Percentiles rank a stretch among this genome's conserved stretches.
Conservation (phyloP, 37 sponge, comb jelly and placozoan species). For the Crambe crambe region DNA sequence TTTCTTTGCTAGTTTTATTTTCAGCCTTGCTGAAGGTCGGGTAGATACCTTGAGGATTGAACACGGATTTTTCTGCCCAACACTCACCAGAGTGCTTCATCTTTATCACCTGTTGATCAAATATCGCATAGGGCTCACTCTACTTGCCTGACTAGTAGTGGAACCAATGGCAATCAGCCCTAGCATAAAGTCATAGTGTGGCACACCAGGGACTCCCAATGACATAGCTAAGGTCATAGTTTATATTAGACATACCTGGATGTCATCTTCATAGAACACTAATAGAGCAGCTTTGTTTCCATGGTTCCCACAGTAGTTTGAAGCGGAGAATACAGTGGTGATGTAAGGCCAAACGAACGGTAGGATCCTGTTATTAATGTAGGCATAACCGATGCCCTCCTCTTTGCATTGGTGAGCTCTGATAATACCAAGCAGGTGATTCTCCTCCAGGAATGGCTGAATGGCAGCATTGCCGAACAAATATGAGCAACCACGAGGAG, state of each 20-base stretch:
- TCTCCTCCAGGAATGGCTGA: conserved; percentile 51
- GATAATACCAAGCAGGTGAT: conserved; percentile 65
- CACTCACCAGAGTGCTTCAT: conserved; percentile 26
- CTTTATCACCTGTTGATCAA: conserved; percentile 29
- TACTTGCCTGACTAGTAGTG: no score
- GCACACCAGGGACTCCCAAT: no score
- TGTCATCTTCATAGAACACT: conserved; percentile 43
- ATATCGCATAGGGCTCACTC: no score
- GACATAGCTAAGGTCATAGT: no score
- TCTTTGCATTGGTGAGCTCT: conserved; percentile 87
- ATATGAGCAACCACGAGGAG: conserved; percentile 78
- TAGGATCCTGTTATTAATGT: conserved; percentile 40
- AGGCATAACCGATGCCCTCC: conserved; percentile 64
- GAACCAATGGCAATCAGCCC: not conserved
- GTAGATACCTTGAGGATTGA: not conserved
- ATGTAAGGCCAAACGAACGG: conserved; percentile 63
- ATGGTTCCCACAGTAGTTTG: conserved; percentile 86
- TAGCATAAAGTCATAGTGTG: no score
- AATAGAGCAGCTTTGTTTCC: conserved; percentile 81
- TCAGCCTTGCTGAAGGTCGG: not conserved
- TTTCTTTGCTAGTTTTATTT: not conserved
- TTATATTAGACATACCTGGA: conserved; percentile 36
- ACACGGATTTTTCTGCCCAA: conserved; percentile 32
- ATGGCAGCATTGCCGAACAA: conserved; percentile 72
- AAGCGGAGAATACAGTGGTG: conserved; percentile 84